A percentile compares a stretch with the other conserved stretches of the same genome.
These are phyloP conservation scores for Dromiciops gliroides DNA, from an alignment of 2,113 vertebrate species.

Conservation along the genomic window DNA sequence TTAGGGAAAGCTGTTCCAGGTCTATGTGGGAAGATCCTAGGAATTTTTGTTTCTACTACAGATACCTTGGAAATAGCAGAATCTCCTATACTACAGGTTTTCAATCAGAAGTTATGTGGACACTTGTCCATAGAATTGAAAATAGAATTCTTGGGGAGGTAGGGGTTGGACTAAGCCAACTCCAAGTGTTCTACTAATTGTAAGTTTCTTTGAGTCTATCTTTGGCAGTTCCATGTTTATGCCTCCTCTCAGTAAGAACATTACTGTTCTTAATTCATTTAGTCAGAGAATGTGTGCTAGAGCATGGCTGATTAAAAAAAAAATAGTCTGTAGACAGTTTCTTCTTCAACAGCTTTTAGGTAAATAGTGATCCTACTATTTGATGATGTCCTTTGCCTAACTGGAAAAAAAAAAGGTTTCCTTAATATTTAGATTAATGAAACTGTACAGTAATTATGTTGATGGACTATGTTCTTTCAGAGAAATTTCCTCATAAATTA, in stretches of 20 bases:
- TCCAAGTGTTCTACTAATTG: neutral
- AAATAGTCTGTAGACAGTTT: conserved; percentile 47
- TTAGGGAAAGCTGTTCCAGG: neutral
- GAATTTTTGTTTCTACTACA: neutral
- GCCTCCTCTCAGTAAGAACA: conserved; percentile 1
- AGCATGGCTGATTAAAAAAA: conserved; percentile 10
- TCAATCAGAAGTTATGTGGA: neutral
- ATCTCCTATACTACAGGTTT: neutral
- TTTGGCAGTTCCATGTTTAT: neutral
- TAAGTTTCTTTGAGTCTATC: neutral
- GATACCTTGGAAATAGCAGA: neutral
- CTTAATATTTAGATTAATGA: conserved; percentile 44
- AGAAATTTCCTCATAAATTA: conserved; percentile 75
- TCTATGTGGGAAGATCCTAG: neutral
- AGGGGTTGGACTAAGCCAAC: neutral
- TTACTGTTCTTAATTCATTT: conserved; percentile 56
- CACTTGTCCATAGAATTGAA: neutral
- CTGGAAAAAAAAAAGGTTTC: conserved; percentile 31
- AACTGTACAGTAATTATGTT: conserved; percentile 60
- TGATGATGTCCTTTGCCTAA: conserved; percentile 68
- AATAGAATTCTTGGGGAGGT: neutral
- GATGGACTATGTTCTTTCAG: conserved; percentile 61
- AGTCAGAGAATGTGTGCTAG: conserved; percentile 61
- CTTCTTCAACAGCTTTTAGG: conserved; percentile 23
- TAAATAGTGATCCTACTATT: conserved; percentile 44